Conservation (phyloP, 1,140 invertebrate genomes). For the Conopomorpha cramerella region DNA sequence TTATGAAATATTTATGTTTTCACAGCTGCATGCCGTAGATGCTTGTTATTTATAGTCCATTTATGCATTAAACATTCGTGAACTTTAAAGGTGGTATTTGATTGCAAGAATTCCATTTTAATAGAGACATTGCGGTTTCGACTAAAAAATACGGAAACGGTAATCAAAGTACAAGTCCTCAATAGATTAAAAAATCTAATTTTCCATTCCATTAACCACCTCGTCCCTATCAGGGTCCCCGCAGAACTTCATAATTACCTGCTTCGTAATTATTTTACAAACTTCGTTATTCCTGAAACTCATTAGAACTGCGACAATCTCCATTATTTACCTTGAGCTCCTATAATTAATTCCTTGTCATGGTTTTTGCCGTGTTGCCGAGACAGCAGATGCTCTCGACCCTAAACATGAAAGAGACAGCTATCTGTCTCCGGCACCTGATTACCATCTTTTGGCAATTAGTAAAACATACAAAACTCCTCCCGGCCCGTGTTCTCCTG, state of each 20-base stretch:
- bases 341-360: slow-evolving; percentile 61
- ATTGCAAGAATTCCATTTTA: too few relatives aligned
- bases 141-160: too few relatives aligned
- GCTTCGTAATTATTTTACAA: slow-evolving; percentile 44
- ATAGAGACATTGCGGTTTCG: too few relatives aligned
- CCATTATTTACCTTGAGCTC: slow-evolving; percentile 56
- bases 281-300: slow-evolving; percentile 38
- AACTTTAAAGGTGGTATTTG: too few relatives aligned
- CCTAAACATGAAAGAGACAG: slow-evolving; percentile 17
- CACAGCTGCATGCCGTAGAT: too few relatives aligned
- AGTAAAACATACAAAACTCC: slow-evolving; percentile 64
- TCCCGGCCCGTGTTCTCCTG: slow-evolving; percentile 54
- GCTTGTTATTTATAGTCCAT: too few relatives aligned
- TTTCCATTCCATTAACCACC: slow-evolving; percentile 16
- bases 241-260: slow-evolving; percentile 43
- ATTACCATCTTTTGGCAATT: slow-evolving; percentile 64
- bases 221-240: slow-evolving; percentile 18
- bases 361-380: slow-evolving; percentile 53
- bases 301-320: slow-evolving; percentile 55
- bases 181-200: too few relatives aligned
- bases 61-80: too few relatives aligned
- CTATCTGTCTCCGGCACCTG: slow-evolving; percentile 35
- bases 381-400: slow-evolving; percentile 13
- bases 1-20: too few relatives aligned
- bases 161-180: too few relatives aligned